Evolutionary conservation across 2,797 vertebrate genomes (phyloP).

Genomic region (Falco columbarius): DNA sequence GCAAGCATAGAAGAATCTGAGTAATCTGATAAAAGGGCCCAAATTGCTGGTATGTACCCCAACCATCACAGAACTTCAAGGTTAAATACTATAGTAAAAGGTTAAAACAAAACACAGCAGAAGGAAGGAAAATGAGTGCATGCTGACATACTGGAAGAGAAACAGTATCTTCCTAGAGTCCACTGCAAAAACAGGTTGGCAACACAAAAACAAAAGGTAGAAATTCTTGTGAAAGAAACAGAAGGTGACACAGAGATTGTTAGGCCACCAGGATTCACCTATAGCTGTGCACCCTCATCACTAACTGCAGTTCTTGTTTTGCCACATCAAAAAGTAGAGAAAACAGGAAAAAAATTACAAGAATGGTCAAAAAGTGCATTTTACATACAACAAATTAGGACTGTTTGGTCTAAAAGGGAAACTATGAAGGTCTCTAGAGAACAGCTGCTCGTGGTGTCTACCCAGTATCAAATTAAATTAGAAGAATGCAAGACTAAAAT

Average conservation of each 20-base stretch:
- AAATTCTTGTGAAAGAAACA: neutral
- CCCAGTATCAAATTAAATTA: neutral
- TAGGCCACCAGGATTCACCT: rapidly evolving
- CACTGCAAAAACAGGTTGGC: neutral
- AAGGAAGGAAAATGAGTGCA: neutral
- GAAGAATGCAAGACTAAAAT: neutral
- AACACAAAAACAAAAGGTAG: neutral
- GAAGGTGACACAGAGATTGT: neutral
- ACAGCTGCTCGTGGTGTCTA: neutral
- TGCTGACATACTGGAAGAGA: neutral
- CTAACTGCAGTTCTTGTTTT: neutral
- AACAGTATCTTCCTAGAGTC: neutral
- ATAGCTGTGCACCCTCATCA: neutral
- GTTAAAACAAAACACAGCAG: neutral
- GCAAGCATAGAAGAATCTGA: neutral
- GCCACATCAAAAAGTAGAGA: neutral
- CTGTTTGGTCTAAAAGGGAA: neutral
- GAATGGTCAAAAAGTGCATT: neutral
- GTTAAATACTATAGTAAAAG: neutral
- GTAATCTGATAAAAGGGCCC: neutral
- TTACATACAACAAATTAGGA: neutral
- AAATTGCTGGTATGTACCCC: neutral
- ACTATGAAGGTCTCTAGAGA: neutral
- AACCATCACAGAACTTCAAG: neutral
- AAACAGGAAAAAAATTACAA: neutral